Evolutionary conservation across 1,140 invertebrate species (phyloP).

Genomic region (Drosophila athabasca): DNA sequence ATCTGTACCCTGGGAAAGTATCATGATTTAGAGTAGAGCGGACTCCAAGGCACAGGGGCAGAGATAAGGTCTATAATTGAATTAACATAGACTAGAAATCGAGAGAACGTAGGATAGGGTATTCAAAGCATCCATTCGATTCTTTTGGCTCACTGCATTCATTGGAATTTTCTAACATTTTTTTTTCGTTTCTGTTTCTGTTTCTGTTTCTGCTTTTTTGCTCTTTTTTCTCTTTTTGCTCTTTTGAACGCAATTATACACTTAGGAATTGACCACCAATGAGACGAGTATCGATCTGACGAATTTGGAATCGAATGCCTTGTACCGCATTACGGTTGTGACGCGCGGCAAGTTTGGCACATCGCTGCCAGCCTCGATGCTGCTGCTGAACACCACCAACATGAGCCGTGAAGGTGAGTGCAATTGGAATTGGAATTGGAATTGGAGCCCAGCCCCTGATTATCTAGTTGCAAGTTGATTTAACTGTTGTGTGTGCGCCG

Average conservation of each 20-base stretch:
- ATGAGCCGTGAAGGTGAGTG: slow-evolving; percentile 68
- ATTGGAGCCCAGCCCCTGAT: background rate
- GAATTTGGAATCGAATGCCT: slow-evolving; percentile 86
- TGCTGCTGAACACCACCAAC: slow-evolving; percentile 89
- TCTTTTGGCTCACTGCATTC: slow-evolving; percentile 20
- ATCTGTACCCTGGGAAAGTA: background rate
- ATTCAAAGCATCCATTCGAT: background rate
- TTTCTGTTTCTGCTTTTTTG: slow-evolving; percentile 18
- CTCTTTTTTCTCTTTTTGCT: too few species aligned
- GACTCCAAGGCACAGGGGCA: too few species aligned
- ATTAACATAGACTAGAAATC: too few species aligned
- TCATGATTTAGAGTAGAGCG: background rate
- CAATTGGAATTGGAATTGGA: slow-evolving; percentile 1
- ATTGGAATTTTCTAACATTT: slow-evolving; percentile 27
- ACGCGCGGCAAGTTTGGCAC: slow-evolving; percentile 89
- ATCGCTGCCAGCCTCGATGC: slow-evolving; percentile 90
- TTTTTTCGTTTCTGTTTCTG: slow-evolving; percentile 21
- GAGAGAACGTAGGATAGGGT: background rate
- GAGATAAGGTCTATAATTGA: too few species aligned
- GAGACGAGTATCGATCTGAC: slow-evolving; percentile 86
- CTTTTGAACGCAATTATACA: slow-evolving; percentile 67
- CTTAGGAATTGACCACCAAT: slow-evolving; percentile 88
- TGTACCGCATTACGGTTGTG: slow-evolving; percentile 91
- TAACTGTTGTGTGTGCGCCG: slow-evolving; percentile 34
- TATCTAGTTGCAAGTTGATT: slow-evolving; percentile 26